phyloP scores from a whole-genome alignment of 92 coral and sea anemone species.

The Actinernus sp. region DNA sequence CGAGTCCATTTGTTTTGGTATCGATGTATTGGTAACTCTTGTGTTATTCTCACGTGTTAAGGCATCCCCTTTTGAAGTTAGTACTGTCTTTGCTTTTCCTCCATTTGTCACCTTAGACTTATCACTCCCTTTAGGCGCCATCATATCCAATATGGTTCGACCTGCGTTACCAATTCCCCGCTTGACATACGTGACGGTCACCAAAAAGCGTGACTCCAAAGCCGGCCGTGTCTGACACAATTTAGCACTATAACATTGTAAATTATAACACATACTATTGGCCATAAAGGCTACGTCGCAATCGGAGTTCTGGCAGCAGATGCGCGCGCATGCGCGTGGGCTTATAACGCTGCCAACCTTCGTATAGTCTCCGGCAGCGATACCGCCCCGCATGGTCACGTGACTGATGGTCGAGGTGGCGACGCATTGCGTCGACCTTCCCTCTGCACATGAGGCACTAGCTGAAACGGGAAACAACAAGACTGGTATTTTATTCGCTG shows the following conservation, averaged over 20 bases:
- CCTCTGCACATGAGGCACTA: constrained; percentile 18
- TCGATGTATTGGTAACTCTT: too few relatives aligned
- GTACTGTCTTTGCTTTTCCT: neutral
- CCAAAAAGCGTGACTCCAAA: constrained; percentile 68
- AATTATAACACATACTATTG: constrained; percentile 81
- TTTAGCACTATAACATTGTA: constrained; percentile 82
- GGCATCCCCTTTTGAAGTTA: neutral
- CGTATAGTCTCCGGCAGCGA: constrained; percentile 83
- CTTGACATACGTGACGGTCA: constrained; percentile 76
- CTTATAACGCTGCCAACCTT: constrained; percentile 79
- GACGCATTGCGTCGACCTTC: constrained; percentile 14
- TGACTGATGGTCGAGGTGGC: constrained; percentile 32
- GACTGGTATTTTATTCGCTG: neutral
- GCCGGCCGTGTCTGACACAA: constrained; percentile 68
- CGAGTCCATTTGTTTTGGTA: neutral
- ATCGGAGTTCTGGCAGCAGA: constrained; percentile 74
- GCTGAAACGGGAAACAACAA: neutral
- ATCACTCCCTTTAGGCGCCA: neutral
- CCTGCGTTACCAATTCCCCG: neutral
- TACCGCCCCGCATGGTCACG: constrained; percentile 88
- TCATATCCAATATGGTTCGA: constrained; percentile 15
- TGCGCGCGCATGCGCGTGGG: constrained; percentile 59
- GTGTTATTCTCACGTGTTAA: neutral
- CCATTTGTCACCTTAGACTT: too few relatives aligned
- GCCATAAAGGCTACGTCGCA: constrained; percentile 95